These are phyloP conservation scores for Naso thynnoides DNA, from an alignment of 2,797 vertebrate species.

Conservation along the genomic window DNA sequence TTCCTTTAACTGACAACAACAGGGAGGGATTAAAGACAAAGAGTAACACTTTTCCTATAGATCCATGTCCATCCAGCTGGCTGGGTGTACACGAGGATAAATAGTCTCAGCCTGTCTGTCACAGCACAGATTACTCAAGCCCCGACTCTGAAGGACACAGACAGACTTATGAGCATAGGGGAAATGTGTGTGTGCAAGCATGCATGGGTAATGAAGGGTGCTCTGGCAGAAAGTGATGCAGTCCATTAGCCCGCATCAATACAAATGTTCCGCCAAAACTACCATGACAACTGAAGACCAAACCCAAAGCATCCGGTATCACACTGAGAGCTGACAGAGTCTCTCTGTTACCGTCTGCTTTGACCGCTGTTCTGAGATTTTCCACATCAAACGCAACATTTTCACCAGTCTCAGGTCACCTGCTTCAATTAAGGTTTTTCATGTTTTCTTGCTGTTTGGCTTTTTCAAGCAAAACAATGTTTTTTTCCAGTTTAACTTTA, in stretches of 20 bases:
- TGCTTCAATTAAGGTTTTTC: slow-evolving; percentile 8
- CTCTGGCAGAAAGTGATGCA: slow-evolving; percentile 45
- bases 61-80: slow-evolving; percentile 31
- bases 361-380: slow-evolving; percentile 35
- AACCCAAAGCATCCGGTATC: slow-evolving; percentile 66
- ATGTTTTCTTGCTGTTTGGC: slow-evolving; percentile 4
- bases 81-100: slow-evolving; percentile 43
- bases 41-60: slow-evolving; percentile 20
- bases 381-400: slow-evolving; percentile 30
- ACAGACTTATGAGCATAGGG: slow-evolving; percentile 13
- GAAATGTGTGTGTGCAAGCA: slow-evolving; percentile 35
- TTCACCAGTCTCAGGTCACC: slow-evolving; percentile 37
- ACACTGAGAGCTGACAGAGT: slow-evolving; percentile 51
- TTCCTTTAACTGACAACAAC: not conserved
- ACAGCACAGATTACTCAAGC: slow-evolving; percentile 29
- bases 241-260: slow-evolving; percentile 71
- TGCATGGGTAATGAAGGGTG: slow-evolving; percentile 36
- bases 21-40: slow-evolving; percentile 10
- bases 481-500: not conserved
- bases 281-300: slow-evolving; percentile 78
- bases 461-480: slow-evolving; percentile 1
- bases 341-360: slow-evolving; percentile 22
- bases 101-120: slow-evolving; percentile 44
- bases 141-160: slow-evolving; percentile 37
- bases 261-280: slow-evolving; percentile 64